Percentiles rank a stretch among this genome's conserved stretches.
These are phyloP conservation scores for Erannis defoliaria DNA, from an alignment of 2,888 invertebrate species.

Conservation along the genomic window DNA sequence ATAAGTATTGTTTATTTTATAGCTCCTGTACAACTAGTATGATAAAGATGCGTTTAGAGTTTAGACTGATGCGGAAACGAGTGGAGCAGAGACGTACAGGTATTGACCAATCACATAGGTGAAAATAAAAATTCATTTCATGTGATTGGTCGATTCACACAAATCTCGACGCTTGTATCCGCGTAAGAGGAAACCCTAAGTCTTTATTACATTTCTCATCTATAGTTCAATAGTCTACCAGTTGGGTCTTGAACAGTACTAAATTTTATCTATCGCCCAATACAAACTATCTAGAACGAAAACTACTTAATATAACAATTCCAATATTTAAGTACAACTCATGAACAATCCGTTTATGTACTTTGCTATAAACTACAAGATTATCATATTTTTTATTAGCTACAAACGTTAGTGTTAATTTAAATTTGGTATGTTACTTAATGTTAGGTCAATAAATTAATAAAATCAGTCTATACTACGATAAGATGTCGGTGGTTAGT, in stretches of 20 bases:
- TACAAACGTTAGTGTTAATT: constrained; percentile 48
- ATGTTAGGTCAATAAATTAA: constrained; percentile 71
- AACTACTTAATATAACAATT: constrained; percentile 14
- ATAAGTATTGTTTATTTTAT: no score
- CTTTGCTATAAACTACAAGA: not conserved
- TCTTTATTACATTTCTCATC: no score
- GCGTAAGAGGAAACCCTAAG: no score
- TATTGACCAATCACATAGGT: no score
- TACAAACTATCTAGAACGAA: constrained; percentile 7
- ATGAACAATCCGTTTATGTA: constrained; percentile 27
- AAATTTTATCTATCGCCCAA: constrained; percentile 2
- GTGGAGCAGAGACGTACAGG: no score
- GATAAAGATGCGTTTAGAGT: no score
- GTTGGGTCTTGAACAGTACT: not conserved
- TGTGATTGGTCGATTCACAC: no score
- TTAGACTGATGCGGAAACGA: no score
- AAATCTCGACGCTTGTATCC: no score
- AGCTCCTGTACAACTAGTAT: no score
- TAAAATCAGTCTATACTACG: constrained; percentile 71
- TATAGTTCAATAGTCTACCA: no score
- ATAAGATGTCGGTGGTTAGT: constrained; percentile 78
- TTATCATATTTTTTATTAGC: constrained; percentile 9
- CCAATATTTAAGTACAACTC: constrained; percentile 41
- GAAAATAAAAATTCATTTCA: no score
- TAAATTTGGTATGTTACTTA: constrained; percentile 80